Percentiles rank a stretch among this genome's conserved stretches.
Conservation (phyloP, 2,888 invertebrate genomes). For the Nipponacmea schrenckii region DNA sequence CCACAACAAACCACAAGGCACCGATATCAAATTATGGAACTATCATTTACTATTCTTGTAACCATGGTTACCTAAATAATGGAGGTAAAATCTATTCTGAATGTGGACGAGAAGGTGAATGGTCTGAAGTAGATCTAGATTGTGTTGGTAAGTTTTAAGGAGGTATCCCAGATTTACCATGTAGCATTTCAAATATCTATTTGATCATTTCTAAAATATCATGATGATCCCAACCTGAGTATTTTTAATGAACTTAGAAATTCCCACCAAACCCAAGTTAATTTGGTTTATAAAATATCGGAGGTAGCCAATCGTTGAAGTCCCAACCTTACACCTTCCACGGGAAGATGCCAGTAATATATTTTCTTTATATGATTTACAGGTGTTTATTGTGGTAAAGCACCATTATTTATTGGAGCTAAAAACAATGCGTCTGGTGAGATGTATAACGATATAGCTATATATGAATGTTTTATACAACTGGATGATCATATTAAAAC, state of each 20-base stretch:
- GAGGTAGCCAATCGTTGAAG: too few relatives aligned
- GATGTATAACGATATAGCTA: background rate
- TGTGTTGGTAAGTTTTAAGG: background rate
- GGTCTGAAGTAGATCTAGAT: background rate
- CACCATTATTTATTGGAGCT: background rate
- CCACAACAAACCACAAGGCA: background rate
- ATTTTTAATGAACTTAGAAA: too few relatives aligned
- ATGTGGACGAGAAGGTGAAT: background rate
- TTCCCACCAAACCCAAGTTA: too few relatives aligned
- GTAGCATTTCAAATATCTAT: too few relatives aligned
- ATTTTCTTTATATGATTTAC: background rate
- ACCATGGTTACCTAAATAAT: background rate
- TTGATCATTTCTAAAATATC: too few relatives aligned
- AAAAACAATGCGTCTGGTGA: background rate
- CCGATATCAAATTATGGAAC: background rate
- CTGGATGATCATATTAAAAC: background rate
- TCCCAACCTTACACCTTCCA: too few relatives aligned
- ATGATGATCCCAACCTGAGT: too few relatives aligned
- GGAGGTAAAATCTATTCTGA: background rate
- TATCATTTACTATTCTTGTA: background rate
- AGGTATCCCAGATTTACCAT: too few relatives aligned
- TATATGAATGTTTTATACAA: background rate
- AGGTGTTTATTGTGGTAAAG: slow-evolving; percentile 4
- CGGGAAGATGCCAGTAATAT: too few relatives aligned
- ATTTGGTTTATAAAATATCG: too few relatives aligned